Base-by-base conservation (phyloP, 1,140 invertebrate genomes). In the Papilio machaon region DNA sequence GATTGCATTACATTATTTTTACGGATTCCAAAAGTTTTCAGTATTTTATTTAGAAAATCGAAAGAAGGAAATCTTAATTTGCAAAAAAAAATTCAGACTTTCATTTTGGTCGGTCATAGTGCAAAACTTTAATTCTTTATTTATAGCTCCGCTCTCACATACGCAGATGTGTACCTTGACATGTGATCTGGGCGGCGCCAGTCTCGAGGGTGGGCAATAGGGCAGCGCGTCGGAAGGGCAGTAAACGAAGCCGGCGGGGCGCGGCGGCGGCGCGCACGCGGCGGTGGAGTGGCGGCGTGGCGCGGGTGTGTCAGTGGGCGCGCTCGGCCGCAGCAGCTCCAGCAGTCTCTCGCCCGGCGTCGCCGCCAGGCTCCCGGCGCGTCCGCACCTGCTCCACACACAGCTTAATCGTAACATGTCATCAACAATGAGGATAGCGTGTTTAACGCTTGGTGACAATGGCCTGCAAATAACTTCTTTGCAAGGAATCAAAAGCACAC, bases 141-240 rank as follows among this genome's bases (percentile, higher is more conserved):
- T 5, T 49, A 10, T 49, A 49, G 49, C 3, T 10, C 38, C 38
- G 38, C 38, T 38, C 38, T 38, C 6, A 38, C 6, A 38, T 6
- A 38, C 6, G 38, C 6, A 38, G 2, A 6, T 38, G 2, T 38
- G 64, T n/a, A 92, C 91, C 86, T 92, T 93, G 70, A 86, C 82
- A 17, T 89, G 84, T 13, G 88, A 87, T 52, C 90, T 83, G 0
- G 89, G 87, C 17, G 90, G 91, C 19, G 90, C 86, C n/a, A 91
- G 85, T 80, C 94, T 85, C 17, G 93, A 95, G 0, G 95, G 94
- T 8, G 94, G 94, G 81, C 94, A 95, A 83, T 95, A 95, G 3
- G 95, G 94, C 82, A 95, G 87, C 10, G 95, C 94, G 81, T 95
- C 94, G 3, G 94, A 94, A 1, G 94, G 94, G 83, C 94, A 94